Evolutionary conservation across 1,140 invertebrate genomes (phyloP), one percentile per base, ranked within the genome.

Genomic region (Oscheius sp.): DNA sequence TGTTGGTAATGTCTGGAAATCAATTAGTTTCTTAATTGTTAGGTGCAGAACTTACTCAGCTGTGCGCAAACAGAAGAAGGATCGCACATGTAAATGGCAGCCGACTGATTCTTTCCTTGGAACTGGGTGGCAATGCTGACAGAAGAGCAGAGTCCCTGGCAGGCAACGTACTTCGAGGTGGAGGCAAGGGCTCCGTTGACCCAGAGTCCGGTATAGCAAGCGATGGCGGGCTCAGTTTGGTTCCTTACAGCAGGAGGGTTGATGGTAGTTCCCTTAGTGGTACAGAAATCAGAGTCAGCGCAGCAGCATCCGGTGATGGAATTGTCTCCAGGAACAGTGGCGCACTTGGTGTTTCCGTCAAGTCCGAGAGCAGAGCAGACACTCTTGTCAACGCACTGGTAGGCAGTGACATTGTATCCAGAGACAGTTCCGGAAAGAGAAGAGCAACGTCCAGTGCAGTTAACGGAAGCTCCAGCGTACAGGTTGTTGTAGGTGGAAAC

Each of bases 61-160:
- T 67, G 65, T 15, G 45, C 45, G 34, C 65, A 67, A 45, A 67
- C 65, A 55, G 65, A 52, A 32, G 65, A 58, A 15, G 69, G 69
- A 52, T 72, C 69, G 31, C 69, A 72, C 10, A 42, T 63, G 45
- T 72, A 64, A 42, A 72, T 34, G 20, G 69, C 42, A 29, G 58
- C 59, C 3, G 59, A 34, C 32, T 67, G 42, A 0, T 15, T 13
- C 20, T 1, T 1, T 55, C 65, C 65, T 15, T 20, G 35, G 46
- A 67, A 46, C 1, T 38, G 35, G 15, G 65, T 20, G n/a, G 36
- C 52, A 23, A 72, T 45, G 32, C 59, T 72, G 29, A 72, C 18
- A 1, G 58, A 62, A 7, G 69, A 59, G 28, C 69, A 72, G 45
- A 64, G 42, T 45, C 69, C 61, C 7, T 49, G 20, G 35, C 69